Conservation (phyloP, 2,888 invertebrate genomes). For the Lithophane leautieri region DNA sequence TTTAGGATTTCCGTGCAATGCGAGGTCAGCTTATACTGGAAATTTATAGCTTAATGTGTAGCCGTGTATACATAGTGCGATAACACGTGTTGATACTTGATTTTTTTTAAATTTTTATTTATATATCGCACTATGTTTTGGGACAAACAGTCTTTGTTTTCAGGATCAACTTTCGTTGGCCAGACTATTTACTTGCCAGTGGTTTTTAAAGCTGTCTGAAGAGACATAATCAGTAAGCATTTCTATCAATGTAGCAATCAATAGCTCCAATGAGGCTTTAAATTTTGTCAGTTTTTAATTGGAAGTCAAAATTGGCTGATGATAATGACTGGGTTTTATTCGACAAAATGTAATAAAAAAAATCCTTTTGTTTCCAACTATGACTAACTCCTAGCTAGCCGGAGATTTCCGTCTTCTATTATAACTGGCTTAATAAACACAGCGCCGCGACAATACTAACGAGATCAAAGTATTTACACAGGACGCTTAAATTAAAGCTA, state of each 20-base stretch:
- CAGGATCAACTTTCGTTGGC: no score
- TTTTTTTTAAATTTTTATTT: no score
- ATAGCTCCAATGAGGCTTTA: neutral
- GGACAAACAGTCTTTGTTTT: no score
- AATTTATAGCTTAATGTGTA: no score
- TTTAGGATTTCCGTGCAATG: no score
- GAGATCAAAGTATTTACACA: conserved; percentile 82
- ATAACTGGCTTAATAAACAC: conserved; percentile 70
- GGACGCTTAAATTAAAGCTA: conserved; percentile 79
- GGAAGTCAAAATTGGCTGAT: neutral
- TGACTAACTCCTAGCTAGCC: conserved; percentile 28
- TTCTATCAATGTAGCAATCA: neutral
- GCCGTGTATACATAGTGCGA: no score
- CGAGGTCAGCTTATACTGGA: no score
- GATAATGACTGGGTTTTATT: neutral
- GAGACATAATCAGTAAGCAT: neutral
- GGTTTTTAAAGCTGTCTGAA: neutral
- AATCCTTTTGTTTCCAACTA: conserved; percentile 58
- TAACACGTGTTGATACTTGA: no score
- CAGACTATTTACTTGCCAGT: neutral
- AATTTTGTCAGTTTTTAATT: neutral
- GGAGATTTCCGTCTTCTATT: conserved; percentile 62
- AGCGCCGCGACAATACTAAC: conserved; percentile 71
- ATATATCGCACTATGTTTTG: no score
- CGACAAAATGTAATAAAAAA: conserved; percentile 45